phyloP scores from a whole-genome alignment of 2,113 vertebrate species.

The Taxidea taxus region DNA sequence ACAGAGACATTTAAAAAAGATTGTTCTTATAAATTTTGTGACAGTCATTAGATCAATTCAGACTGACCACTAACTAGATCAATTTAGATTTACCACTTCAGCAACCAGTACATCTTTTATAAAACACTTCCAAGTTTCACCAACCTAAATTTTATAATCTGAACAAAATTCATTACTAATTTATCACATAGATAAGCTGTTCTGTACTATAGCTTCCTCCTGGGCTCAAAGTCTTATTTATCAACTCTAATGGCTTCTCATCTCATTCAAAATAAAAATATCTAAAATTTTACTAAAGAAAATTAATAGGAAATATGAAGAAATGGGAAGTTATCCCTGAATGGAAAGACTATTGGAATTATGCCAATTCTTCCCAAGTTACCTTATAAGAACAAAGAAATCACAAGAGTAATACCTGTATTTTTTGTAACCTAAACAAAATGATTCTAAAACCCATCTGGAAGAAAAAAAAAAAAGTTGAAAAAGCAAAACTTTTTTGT shows the following conservation, averaged over 20 bases:
- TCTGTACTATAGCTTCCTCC: neutral
- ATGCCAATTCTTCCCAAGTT: neutral
- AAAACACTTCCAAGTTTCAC: conserved; percentile 6
- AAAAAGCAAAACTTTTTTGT: conserved; percentile 31
- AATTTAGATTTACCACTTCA: neutral
- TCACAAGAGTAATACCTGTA: neutral
- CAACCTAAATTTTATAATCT: neutral
- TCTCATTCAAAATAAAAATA: neutral
- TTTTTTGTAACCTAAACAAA: neutral
- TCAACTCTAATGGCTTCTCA: neutral
- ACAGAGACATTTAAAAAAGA: neutral
- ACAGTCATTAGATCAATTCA: neutral
- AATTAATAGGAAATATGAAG: neutral
- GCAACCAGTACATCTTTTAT: neutral
- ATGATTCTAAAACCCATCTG: neutral
- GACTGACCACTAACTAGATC: neutral
- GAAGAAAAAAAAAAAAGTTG: neutral
- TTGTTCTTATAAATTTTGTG: conserved; percentile 14
- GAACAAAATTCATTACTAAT: conserved; percentile 8
- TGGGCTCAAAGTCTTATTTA: neutral
- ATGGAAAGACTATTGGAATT: conserved; percentile 23
- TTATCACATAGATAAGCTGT: neutral
- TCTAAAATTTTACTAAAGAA: neutral
- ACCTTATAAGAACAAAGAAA: conserved; percentile 2
- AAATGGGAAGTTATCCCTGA: neutral